Percentiles rank a stretch among this genome's conserved stretches.
These are phyloP conservation scores for Wiebesia pumilae DNA, from an alignment of 1,140 invertebrate genomes.

Conservation along the genomic window DNA sequence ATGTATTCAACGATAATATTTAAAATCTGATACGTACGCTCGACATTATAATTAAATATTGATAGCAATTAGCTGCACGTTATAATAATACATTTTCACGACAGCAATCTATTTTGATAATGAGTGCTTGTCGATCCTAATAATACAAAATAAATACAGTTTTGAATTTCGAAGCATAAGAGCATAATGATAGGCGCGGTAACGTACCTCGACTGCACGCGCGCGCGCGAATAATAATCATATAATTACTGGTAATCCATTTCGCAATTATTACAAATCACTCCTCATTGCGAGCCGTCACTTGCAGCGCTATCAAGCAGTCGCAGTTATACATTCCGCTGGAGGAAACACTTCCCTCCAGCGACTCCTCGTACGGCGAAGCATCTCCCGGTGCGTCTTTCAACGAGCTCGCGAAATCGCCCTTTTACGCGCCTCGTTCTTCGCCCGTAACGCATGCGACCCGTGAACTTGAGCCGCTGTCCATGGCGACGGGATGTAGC, in stretches of 20 bases:
- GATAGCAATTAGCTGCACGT: too few species aligned
- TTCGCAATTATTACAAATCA: not conserved
- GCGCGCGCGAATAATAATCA: too few species aligned
- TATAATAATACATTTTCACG: not conserved
- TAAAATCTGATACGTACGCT: not conserved
- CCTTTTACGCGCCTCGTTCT: not conserved
- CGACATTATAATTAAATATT: too few species aligned
- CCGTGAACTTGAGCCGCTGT: slow-evolving; percentile 15
- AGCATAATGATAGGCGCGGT: not conserved
- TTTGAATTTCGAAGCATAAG: not conserved
- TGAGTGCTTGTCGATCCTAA: not conserved
- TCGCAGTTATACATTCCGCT: too few species aligned
- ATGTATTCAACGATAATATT: not conserved
- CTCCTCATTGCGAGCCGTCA: not conserved
- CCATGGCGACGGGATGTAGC: not conserved
- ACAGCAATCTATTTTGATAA: not conserved
- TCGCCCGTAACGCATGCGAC: slow-evolving; percentile 20
- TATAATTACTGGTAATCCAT: not conserved
- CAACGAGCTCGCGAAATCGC: not conserved
- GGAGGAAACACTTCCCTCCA: too few species aligned
- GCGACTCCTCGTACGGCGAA: too few species aligned
- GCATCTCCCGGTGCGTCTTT: not conserved
- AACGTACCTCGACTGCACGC: too few species aligned
- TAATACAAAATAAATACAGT: not conserved
- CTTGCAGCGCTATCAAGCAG: not conserved